Evolutionary conservation across 2,888 invertebrate species (phyloP).

Genomic region (Limnephilus marmoratus): DNA sequence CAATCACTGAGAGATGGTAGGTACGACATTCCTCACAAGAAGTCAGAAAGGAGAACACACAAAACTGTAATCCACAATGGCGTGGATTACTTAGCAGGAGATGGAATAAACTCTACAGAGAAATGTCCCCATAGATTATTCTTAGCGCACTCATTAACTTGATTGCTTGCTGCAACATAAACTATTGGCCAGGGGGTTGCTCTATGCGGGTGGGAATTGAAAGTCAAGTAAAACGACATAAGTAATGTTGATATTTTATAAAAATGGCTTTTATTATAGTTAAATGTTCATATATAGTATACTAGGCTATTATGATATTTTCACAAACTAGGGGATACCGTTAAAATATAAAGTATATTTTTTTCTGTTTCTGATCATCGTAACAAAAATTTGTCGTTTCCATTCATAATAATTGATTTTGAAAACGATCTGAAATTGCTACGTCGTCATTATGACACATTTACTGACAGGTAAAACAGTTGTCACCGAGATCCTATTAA

Average conservation of each 20-base stretch:
- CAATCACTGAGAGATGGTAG: neutral
- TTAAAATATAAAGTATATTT: too few relatives aligned
- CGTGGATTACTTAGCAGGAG: neutral
- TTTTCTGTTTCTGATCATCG: too few relatives aligned
- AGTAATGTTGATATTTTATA: neutral
- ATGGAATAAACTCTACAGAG: slow-evolving; percentile 39
- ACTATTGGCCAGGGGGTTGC: slow-evolving; percentile 37
- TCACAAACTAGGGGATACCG: too few relatives aligned
- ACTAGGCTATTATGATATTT: too few relatives aligned
- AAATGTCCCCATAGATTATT: slow-evolving; percentile 51
- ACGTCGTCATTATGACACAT: too few relatives aligned
- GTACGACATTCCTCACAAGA: neutral
- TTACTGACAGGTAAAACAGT: too few relatives aligned
- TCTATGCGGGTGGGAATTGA: slow-evolving; percentile 3
- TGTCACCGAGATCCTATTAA: too few relatives aligned
- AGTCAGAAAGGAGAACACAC: neutral
- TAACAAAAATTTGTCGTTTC: too few relatives aligned
- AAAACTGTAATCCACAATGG: neutral
- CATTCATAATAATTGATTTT: too few relatives aligned
- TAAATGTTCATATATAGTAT: too few relatives aligned
- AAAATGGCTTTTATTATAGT: neutral
- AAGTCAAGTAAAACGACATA: neutral
- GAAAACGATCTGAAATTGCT: too few relatives aligned
- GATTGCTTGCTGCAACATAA: slow-evolving; percentile 59
- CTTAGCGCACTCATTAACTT: slow-evolving; percentile 58